Evolutionary conservation across 2,888 invertebrate genomes (phyloP).

Genomic region (Orthonychiurus folsomi): DNA sequence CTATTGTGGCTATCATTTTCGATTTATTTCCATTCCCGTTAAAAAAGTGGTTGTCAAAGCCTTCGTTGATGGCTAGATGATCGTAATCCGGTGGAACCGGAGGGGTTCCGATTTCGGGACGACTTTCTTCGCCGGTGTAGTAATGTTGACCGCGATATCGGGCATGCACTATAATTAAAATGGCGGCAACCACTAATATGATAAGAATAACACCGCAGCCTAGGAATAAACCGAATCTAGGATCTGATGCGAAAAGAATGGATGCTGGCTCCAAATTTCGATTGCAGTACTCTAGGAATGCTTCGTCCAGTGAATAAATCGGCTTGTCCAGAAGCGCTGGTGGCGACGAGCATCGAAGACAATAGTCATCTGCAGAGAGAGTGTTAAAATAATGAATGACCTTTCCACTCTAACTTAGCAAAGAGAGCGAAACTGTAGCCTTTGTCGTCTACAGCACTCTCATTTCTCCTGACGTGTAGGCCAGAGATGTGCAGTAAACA

Average conservation of each 20-base stretch:
- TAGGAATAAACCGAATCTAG: slow-evolving; percentile 50
- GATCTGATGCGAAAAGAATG: slow-evolving; percentile 47
- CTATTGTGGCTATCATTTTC: slow-evolving; percentile 40
- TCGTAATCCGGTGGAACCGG: slow-evolving; percentile 30
- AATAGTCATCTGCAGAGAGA: slow-evolving; percentile 36
- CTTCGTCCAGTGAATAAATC: slow-evolving; percentile 44
- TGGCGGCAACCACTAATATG: slow-evolving; percentile 48
- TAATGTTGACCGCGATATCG: slow-evolving; percentile 60
- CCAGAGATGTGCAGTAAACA: no score
- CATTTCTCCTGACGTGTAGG: no score
- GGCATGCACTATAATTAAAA: slow-evolving; percentile 55
- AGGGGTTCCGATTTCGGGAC: slow-evolving; percentile 41
- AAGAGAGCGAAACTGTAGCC: no score
- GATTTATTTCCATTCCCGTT: slow-evolving; percentile 25
- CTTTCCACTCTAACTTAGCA: no score
- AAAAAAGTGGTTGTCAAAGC: slow-evolving; percentile 29
- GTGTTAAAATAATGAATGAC: neutral
- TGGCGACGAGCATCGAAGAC: slow-evolving; percentile 55
- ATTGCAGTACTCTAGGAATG: slow-evolving; percentile 46
- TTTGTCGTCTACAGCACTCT: no score
- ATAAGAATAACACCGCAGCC: slow-evolving; percentile 51
- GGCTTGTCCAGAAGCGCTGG: slow-evolving; percentile 49
- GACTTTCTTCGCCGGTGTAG: slow-evolving; percentile 69
- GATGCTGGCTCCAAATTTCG: slow-evolving; percentile 48
- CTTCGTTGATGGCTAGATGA: slow-evolving; percentile 18